A percentile compares a stretch with the other conserved stretches of the same genome.
Evolutionary conservation across 2,888 invertebrate species (phyloP).

Genomic region (Rhamnusium bicolor): DNA sequence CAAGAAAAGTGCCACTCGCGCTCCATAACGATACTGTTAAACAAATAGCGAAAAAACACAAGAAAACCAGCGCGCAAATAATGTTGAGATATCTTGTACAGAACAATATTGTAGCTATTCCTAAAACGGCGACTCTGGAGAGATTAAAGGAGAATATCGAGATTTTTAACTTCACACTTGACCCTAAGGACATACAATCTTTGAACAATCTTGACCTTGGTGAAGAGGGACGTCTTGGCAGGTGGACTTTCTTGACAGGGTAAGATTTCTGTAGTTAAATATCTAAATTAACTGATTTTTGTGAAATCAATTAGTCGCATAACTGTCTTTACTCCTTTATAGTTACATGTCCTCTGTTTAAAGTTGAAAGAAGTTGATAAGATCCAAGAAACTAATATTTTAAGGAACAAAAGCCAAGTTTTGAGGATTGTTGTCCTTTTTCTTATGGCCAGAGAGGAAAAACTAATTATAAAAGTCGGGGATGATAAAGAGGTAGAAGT

Average conservation of each 20-base stretch:
- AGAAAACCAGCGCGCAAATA: conserved; percentile 82
- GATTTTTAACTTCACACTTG: conserved; percentile 81
- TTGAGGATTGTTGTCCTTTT: too few species aligned
- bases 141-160: conserved; percentile 84
- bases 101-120: conserved; percentile 82
- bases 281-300: too few species aligned
- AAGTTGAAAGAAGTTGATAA: too few species aligned
- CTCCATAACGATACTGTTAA: conserved; percentile 64
- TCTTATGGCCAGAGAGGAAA: too few species aligned
- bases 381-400: too few species aligned
- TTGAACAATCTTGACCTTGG: conserved; percentile 75
- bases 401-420: too few species aligned
- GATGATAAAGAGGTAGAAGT: too few species aligned
- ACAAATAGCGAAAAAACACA: conserved; percentile 72
- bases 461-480: too few species aligned
- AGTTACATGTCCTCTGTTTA: too few species aligned
- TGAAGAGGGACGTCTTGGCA: conserved; percentile 73
- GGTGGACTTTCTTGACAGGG: neutral
- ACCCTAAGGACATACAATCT: conserved; percentile 75
- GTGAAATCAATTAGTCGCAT: too few species aligned
- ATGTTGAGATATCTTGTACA: conserved; percentile 84
- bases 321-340: too few species aligned
- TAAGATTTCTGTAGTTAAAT: too few species aligned
- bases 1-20: neutral
- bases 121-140: conserved; percentile 83